Evolutionary conservation across 2,113 vertebrate genomes (phyloP).

Genomic region (Bos javanicus): DNA sequence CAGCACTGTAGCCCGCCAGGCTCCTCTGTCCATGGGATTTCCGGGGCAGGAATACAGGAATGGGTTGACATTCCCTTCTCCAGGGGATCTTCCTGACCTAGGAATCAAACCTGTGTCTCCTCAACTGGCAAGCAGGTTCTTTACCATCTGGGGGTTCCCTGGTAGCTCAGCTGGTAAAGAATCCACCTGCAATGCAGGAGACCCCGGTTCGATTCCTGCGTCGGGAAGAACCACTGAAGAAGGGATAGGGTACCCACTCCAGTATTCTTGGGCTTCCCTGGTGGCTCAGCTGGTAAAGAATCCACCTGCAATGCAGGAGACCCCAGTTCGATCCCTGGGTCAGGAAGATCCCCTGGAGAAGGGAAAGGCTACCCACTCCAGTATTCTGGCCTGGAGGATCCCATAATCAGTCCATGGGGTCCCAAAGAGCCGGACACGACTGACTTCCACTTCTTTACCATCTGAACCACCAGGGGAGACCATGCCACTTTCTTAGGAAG

Average conservation of each 20-base stretch:
- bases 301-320: accelerated
- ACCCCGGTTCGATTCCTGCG: accelerated
- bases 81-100: not conserved
- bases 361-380: not conserved
- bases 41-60: not conserved
- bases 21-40: not conserved
- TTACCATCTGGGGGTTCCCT: not conserved
- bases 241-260: not conserved
- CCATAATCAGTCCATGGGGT: not conserved
- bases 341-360: not conserved
- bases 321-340: not conserved
- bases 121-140: not conserved
- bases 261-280: not conserved
- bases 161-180: not conserved
- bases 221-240: accelerated
- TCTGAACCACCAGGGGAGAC: not conserved
- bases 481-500: not conserved
- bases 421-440: not conserved
- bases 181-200: not conserved
- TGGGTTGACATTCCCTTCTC: not conserved
- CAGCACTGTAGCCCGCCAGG: not conserved
- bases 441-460: not conserved
- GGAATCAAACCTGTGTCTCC: accelerated
- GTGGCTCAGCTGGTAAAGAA: not conserved
- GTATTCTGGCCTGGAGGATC: not conserved